A percentile compares a stretch with the other conserved stretches of the same genome.
These are phyloP conservation scores for Coracias cyanogaster DNA, from an alignment of 2,797 vertebrate genomes.

Conservation along the genomic window DNA sequence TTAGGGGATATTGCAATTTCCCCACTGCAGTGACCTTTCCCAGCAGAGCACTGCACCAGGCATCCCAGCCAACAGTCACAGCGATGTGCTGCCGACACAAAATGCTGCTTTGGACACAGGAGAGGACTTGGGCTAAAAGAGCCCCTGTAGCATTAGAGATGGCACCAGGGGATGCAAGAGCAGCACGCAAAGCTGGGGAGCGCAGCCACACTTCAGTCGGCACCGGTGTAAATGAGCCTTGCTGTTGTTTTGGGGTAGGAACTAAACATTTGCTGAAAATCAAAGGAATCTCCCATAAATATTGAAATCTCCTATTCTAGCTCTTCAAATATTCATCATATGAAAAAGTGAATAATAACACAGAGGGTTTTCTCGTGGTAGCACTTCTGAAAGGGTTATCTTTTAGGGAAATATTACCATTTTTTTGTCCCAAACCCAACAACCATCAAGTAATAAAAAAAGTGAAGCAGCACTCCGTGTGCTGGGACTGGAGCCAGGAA, in stretches of 20 bases:
- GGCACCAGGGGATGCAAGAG: not conserved
- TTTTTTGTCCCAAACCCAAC: constrained; percentile 22
- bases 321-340: not conserved
- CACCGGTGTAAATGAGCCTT: not conserved
- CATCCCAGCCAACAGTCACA: not conserved
- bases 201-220: not conserved
- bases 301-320: constrained; percentile 5
- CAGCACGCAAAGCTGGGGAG: not conserved
- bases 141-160: accelerated
- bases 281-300: not conserved
- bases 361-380: not conserved
- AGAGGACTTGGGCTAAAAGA: accelerated
- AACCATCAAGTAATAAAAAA: not conserved
- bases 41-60: accelerated
- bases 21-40: accelerated
- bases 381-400: not conserved
- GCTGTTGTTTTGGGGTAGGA: not conserved
- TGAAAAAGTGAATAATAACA: not conserved
- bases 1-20: accelerated
- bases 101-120: not conserved
- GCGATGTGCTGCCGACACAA: not conserved
- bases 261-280: not conserved
- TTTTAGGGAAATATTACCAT: not conserved
- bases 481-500: constrained; percentile 35
- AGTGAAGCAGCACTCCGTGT: not conserved